Evolutionary conservation across 1,140 invertebrate genomes (phyloP), one percentile per base, ranked within the genome.

Genomic region (Dendroctonus ponderosae): DNA sequence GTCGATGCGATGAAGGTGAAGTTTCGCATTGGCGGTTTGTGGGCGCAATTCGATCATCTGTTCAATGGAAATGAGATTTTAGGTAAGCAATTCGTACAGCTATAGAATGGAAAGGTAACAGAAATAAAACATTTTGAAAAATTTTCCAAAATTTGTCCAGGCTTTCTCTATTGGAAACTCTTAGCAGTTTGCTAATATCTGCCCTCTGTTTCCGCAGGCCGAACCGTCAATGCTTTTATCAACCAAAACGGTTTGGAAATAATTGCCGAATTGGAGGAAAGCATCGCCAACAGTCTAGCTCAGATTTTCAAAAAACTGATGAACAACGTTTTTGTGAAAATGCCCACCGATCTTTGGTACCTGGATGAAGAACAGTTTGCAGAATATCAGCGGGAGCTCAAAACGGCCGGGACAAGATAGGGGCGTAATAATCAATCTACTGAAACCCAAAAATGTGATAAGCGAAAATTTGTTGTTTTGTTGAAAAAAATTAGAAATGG

Each of bases 11-110:
- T 85, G 83, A 81, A 79, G 57, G 82, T 85, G 3, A 78, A 80
- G n/a, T 85, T 85, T 65, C 79, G 76, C 49, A 78, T 85, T 50
- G 76, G 80, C 14, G 75, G 75, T 6, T 82, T 85, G 78, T 78
- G 80, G 26, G 80, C 84, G n/a, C 79, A 85, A 50, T 74, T 86
- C 0, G 81, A 86, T 0, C 88, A 89, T 77, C 78, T 88, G 1
- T 89, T 89, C 53, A 83, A 83, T 15, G 86, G 86, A 15, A 86
- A 88, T 57, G 81, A 82, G 69, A 72, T 80, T 14, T 72, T 85
- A 56, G 83, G 79, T 80, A 72, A 72, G 69, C 1, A 26, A 26
- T 26, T 26, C 3, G 1, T 3, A 26, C 26, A 26, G 26, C 26
- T 26, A 26, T 1, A 26, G 26, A 26, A 26, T 26, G 26, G 26